Conservation (phyloP, 2,113 vertebrate genomes). For the Oreocharis arfaki region DNA sequence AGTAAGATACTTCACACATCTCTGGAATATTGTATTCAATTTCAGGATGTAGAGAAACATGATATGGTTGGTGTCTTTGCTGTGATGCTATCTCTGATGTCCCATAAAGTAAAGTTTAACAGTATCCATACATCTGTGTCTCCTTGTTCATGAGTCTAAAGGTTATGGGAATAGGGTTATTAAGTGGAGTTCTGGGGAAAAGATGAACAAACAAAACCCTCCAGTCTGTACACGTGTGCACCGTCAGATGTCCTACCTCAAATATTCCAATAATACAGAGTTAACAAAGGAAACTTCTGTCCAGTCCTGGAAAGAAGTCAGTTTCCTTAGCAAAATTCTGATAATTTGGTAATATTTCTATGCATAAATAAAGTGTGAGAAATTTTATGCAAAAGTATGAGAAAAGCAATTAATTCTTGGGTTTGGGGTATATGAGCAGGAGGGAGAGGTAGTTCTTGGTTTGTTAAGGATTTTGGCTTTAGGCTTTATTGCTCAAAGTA, state of each 20-base stretch:
- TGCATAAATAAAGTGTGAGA: neutral
- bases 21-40: neutral
- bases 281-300: neutral
- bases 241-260: neutral
- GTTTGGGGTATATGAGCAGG: neutral
- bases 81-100: neutral
- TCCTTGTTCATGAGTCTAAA: neutral
- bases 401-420: neutral
- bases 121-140: rapidly evolving
- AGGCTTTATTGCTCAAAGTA: neutral
- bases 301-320: neutral
- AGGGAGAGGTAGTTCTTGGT: neutral
- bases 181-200: neutral
- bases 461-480: neutral
- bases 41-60: rapidly evolving
- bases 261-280: neutral
- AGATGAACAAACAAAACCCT: neutral
- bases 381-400: neutral
- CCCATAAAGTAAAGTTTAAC: neutral
- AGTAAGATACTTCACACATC: neutral
- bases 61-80: neutral
- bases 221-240: neutral
- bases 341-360: neutral
- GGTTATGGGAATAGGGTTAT: neutral
- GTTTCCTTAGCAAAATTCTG: neutral